Evolutionary conservation across 1,140 invertebrate genomes (phyloP).

Genomic region (Spodoptera litura): DNA sequence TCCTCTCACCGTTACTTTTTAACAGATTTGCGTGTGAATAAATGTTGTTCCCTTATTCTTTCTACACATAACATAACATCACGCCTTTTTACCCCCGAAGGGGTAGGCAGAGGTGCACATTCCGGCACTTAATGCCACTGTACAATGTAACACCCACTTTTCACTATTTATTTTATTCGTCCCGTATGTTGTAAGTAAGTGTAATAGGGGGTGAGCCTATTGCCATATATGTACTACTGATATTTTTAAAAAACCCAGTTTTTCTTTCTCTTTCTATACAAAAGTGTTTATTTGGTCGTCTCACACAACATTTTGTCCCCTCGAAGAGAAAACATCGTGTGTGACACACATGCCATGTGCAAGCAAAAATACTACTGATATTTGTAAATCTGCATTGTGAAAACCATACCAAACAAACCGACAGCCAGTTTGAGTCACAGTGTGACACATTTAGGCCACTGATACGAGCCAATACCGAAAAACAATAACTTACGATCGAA

Average conservation of each 20-base stretch:
- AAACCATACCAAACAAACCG: slow-evolving; percentile 55
- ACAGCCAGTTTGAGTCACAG: slow-evolving; percentile 58
- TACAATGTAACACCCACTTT: no score
- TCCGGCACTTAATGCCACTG: no score
- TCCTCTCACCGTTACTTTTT: neutral
- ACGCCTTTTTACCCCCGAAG: no score
- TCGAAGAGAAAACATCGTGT: slow-evolving; percentile 31
- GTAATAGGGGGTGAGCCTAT: no score
- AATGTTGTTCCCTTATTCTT: no score
- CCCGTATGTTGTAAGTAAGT: no score
- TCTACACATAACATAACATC: no score
- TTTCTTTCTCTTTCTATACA: neutral
- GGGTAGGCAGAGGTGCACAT: no score
- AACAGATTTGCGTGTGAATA: no score
- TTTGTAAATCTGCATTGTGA: slow-evolving; percentile 42
- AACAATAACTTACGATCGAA: slow-evolving; percentile 33
- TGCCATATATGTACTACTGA: no score
- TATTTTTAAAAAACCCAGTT: no score
- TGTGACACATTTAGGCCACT: slow-evolving; percentile 70
- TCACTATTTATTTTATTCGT: no score
- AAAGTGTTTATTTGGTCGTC: neutral
- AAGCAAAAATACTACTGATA: slow-evolving; percentile 27
- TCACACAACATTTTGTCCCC: neutral
- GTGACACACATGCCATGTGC: slow-evolving; percentile 14
- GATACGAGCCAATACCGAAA: slow-evolving; percentile 52